These are phyloP conservation scores for Gallinago paraguaiae DNA, from an alignment of 2,113 vertebrate genomes.

Conservation along the genomic window DNA sequence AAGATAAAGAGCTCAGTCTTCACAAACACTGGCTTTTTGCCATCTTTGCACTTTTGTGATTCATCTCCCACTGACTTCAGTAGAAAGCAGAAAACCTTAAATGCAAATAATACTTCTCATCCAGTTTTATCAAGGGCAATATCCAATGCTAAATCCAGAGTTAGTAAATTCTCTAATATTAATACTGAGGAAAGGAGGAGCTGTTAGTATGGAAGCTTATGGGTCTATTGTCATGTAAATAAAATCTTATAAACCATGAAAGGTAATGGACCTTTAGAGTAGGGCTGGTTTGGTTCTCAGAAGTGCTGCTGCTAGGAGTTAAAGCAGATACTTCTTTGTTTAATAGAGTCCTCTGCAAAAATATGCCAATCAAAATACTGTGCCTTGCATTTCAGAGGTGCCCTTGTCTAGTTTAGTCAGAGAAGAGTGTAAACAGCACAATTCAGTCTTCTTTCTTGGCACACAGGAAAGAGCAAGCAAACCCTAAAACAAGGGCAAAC, in stretches of 20 bases:
- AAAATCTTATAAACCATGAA: not conserved
- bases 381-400: not conserved
- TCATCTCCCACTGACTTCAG: slow-evolving; percentile 18
- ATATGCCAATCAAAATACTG: slow-evolving; percentile 25
- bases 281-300: not conserved
- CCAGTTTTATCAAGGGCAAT: not conserved
- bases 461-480: not conserved
- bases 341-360: slow-evolving; percentile 42
- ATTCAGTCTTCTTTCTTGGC: not conserved
- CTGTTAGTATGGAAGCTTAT: not conserved
- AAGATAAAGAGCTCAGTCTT: slow-evolving; percentile 66
- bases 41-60: slow-evolving; percentile 26
- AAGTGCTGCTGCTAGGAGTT: not conserved
- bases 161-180: not conserved
- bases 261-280: not conserved
- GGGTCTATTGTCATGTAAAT: not conserved
- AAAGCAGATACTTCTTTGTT: not conserved
- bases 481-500: slow-evolving; percentile 20
- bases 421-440: not conserved
- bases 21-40: slow-evolving; percentile 49
- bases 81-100: slow-evolving; percentile 17
- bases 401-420: not conserved
- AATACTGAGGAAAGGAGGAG: not conserved
- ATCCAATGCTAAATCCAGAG: not conserved
- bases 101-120: slow-evolving; percentile 34